Evolutionary conservation across 2,113 vertebrate species (phyloP).

Genomic region (Albula goreensis): DNA sequence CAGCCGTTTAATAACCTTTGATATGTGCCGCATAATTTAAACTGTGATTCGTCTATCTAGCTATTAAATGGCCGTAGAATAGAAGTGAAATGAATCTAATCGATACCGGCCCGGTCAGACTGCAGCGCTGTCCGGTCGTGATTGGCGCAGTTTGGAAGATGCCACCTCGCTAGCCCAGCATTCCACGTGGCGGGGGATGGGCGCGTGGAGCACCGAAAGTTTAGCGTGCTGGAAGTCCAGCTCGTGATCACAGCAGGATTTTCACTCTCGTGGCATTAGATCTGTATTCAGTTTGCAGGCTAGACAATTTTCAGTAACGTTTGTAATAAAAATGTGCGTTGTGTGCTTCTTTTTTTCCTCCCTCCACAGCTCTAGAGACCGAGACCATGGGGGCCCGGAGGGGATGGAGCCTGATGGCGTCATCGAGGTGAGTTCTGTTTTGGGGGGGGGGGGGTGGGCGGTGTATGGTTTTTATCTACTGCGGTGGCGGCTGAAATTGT

Average conservation of each 20-base stretch:
- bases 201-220: background rate
- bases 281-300: background rate
- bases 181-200: constrained; percentile 27
- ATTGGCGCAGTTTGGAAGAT: too few relatives aligned
- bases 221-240: too few relatives aligned
- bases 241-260: too few relatives aligned
- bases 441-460: too few relatives aligned
- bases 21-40: background rate
- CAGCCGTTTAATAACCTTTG: background rate
- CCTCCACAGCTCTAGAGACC: constrained; percentile 75
- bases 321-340: background rate
- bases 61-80: too few relatives aligned
- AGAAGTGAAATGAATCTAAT: too few relatives aligned
- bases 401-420: constrained; percentile 99
- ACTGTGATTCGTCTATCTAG: too few relatives aligned
- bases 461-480: too few relatives aligned
- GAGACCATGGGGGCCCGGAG: constrained; percentile 97
- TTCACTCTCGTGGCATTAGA: too few relatives aligned
- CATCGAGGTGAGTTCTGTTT: constrained; percentile 82
- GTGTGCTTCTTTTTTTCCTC: background rate
- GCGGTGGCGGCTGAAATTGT: too few relatives aligned
- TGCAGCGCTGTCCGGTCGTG: too few relatives aligned
- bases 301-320: background rate
- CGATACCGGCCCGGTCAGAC: too few relatives aligned
- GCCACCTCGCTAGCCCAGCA: background rate